A percentile compares a stretch with the other conserved stretches of the same genome.
These are phyloP conservation scores for Oxyura jamaicensis DNA, from an alignment of 2,113 vertebrate genomes.

Conservation along the genomic window DNA sequence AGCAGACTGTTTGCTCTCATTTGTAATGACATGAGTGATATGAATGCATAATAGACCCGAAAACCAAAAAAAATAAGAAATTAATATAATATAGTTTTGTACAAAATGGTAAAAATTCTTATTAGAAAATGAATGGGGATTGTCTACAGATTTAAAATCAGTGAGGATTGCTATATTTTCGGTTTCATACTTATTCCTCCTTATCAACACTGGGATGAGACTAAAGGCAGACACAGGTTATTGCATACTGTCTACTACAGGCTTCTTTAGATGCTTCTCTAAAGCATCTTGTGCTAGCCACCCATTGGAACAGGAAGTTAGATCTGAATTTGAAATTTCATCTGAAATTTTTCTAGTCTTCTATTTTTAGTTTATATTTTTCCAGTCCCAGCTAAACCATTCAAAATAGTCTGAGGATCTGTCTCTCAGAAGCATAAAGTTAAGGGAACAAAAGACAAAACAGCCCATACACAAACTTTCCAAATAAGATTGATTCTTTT, in stretches of 20 bases:
- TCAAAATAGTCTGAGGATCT: not conserved
- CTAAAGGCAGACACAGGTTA: not conserved
- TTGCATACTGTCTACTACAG: not conserved
- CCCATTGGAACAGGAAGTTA: not conserved
- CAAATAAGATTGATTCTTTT: slow-evolving; percentile 60
- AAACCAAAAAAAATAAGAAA: not conserved
- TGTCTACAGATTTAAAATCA: not conserved
- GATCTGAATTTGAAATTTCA: not conserved
- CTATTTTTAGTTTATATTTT: not conserved
- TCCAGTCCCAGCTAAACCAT: not conserved
- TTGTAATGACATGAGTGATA: not conserved
- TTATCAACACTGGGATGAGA: not conserved
- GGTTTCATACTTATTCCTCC: not conserved
- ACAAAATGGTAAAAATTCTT: not conserved
- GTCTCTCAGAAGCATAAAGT: slow-evolving; percentile 9
- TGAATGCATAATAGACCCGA: not conserved
- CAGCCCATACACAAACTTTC: slow-evolving; percentile 24
- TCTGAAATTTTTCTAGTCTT: not conserved
- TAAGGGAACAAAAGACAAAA: slow-evolving; percentile 26
- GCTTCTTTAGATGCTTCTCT: not conserved
- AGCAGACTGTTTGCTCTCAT: not conserved
- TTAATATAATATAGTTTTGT: not conserved
- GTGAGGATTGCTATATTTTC: not conserved
- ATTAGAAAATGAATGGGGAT: not conserved
- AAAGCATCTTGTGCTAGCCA: not conserved